phyloP scores from a whole-genome alignment of 1,140 invertebrate species.

The Andricus grossulariae region DNA sequence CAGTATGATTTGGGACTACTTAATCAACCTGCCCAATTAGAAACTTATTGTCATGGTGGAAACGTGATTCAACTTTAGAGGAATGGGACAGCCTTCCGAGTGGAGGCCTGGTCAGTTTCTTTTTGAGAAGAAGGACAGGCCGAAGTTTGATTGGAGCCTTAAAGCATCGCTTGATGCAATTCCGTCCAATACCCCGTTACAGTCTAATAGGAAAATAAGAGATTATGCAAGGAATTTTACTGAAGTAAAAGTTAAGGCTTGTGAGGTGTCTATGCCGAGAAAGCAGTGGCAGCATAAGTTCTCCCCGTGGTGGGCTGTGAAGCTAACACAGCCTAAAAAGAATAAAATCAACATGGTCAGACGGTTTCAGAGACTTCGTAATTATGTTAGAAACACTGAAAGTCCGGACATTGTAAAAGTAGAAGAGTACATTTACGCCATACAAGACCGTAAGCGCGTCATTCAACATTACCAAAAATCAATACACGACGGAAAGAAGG shows the following conservation, averaged over 20 bases:
- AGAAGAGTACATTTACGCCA: too few species aligned
- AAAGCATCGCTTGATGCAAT: not conserved
- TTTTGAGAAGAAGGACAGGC: not conserved
- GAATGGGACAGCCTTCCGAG: not conserved
- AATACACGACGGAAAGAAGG: not conserved
- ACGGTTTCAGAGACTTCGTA: not conserved
- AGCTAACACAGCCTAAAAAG: not conserved
- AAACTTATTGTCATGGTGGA: not conserved
- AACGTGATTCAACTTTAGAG: not conserved
- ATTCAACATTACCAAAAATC: not conserved
- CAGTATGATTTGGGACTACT: too few species aligned
- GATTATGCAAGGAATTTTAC: not conserved
- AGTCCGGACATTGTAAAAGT: too few species aligned
- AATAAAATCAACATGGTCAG: not conserved
- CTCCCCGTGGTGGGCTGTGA: not conserved
- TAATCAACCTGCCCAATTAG: too few species aligned
- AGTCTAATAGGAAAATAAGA: not conserved
- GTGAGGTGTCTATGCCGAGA: not conserved
- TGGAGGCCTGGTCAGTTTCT: not conserved
- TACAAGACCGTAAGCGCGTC: too few species aligned
- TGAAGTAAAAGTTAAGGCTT: not conserved
- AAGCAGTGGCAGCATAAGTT: not conserved
- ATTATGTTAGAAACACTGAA: too few species aligned
- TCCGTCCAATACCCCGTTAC: not conserved
- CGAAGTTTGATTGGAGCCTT: too few species aligned